Base-by-base conservation (phyloP, 1,140 invertebrate genomes). In the Proctacanthus coquilletti region DNA sequence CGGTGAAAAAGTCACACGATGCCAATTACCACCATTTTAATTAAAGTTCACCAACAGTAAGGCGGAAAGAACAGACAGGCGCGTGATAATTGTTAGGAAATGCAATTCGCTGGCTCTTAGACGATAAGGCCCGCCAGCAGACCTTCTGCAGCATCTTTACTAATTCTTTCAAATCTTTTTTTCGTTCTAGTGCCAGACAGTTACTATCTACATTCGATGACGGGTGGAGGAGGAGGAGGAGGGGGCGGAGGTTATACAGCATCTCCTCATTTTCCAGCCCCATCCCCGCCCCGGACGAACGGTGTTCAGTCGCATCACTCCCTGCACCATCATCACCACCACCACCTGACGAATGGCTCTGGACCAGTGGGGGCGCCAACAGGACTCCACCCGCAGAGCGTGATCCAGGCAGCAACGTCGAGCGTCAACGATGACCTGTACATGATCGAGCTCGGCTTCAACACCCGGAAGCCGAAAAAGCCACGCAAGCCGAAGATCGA, bases 361-460 rank as follows among this genome's bases (percentile, higher is more conserved):
- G 42, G 52, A 64, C 21, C 66, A 70, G 44, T 41, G 4, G 25
- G 17, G 8, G 34, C 64, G 59, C 48, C 67, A 60, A 46, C 67
- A 50, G 51, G 68, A 52, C 50, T 71, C 60, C 61, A 71, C 44
- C 68, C 71, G 15, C 79, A 77, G 29, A 78, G 76, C 41, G 80
- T 82, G 13, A 82, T 83, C 43, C 76, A 83, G 46, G 74, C 79
- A 29, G 75, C 78, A 15, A 80, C 77, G 27, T 77, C 74, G 45
- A 75, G 70, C 41, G 73, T 83, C 36, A 79, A 81, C 59, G 83
- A 88, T 61, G 85, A 89, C 59, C 72, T 84, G 44, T 75, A 74
- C 55, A 76, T 88, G 53, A 72, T 85, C 46, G 83, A 87, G 58
- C 68, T 88, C 48, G 82, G 82, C 43, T 84, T 83, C 58, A 67